phyloP scores from a whole-genome alignment of 1,140 invertebrate species.

The Mamestra configurata region DNA sequence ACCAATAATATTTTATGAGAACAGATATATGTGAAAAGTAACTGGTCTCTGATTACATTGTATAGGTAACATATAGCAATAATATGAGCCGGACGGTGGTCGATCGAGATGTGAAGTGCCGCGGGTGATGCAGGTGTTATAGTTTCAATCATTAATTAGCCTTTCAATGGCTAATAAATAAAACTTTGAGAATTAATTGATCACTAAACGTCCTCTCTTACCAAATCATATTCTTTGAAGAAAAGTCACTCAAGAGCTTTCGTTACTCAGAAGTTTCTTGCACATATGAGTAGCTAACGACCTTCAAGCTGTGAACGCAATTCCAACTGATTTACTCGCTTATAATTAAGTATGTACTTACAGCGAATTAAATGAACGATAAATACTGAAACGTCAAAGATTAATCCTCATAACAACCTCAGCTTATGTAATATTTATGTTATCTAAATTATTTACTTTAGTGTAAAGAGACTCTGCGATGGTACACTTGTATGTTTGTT shows the following conservation, averaged over 20 bases:
- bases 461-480: no score
- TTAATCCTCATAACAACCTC: not conserved
- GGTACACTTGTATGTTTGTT: no score
- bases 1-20: constrained; percentile 47
- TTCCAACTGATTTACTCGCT: not conserved
- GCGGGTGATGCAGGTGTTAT: constrained; percentile 2
- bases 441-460: no score
- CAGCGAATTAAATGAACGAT: not conserved
- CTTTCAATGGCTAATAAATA: not conserved
- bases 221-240: no score
- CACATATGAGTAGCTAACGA: not conserved
- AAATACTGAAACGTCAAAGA: constrained; percentile 3
- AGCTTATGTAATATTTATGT: not conserved
- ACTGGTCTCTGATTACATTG: not conserved
- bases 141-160: not conserved
- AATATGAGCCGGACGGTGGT: not conserved
- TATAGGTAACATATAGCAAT: not conserved
- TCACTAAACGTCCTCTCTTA: no score
- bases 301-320: not conserved
- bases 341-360: not conserved
- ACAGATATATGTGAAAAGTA: constrained; percentile 26
- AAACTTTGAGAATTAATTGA: not conserved
- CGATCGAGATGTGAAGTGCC: not conserved
- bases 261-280: not conserved
- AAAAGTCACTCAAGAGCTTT: not conserved